Conservation (phyloP, 2,113 vertebrate genomes). For the Lonchura striata region DNA sequence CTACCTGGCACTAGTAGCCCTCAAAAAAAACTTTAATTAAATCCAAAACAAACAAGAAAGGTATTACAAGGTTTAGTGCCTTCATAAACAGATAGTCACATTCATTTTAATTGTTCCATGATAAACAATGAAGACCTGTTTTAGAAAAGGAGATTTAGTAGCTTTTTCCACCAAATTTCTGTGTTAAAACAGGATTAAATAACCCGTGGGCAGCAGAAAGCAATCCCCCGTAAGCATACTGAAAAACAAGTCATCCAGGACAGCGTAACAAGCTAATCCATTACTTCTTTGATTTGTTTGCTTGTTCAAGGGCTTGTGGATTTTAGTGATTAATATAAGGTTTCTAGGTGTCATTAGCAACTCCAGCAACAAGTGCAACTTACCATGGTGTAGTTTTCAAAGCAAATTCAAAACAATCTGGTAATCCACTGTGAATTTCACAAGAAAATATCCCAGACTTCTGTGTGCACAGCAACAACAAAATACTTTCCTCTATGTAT, state of each 20-base stretch:
- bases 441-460: neutral
- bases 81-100: conserved; percentile 34
- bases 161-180: conserved; percentile 35
- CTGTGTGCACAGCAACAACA: neutral
- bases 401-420: neutral
- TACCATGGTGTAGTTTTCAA: neutral
- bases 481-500: neutral
- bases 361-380: neutral
- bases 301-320: conserved; percentile 21
- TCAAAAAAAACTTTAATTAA: neutral
- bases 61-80: conserved; percentile 30
- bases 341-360: neutral
- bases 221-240: conserved; percentile 23
- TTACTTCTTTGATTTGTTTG: conserved; percentile 21
- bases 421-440: neutral
- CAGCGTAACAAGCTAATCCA: conserved; percentile 48
- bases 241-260: conserved; percentile 59
- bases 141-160: neutral
- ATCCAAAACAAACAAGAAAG: neutral
- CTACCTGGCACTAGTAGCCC: neutral
- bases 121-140: conserved; percentile 8
- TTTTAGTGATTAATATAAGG: conserved; percentile 21
- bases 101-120: conserved; percentile 51
- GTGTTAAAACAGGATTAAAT: conserved; percentile 51
- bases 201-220: conserved; percentile 37